Evolutionary conservation across 2,888 invertebrate genomes (phyloP).

Genomic region (Volucella inflata): DNA sequence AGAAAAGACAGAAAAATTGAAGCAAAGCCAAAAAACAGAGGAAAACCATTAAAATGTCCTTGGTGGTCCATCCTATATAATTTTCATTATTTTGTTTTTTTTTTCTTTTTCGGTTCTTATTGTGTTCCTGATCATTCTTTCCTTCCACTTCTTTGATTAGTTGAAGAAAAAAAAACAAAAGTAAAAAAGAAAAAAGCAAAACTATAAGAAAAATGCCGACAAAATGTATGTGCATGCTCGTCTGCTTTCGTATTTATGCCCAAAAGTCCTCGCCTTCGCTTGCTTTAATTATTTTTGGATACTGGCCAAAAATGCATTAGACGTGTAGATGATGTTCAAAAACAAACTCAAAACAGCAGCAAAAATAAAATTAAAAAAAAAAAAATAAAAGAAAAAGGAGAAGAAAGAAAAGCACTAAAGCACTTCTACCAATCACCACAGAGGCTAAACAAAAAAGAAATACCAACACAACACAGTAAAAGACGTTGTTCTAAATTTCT

Average conservation of each 20-base stretch:
- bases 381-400: constrained; percentile 15
- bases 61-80: constrained; percentile 57
- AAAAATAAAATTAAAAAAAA: neutral
- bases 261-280: constrained; percentile 27
- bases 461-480: constrained; percentile 6
- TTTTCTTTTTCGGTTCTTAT: constrained; percentile 25
- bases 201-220: too few relatives aligned
- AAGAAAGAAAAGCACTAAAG: constrained; percentile 19
- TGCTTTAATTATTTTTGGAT: constrained; percentile 60
- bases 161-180: constrained; percentile 3
- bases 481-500: constrained; percentile 27
- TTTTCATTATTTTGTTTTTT: constrained; percentile 33
- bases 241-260: constrained; percentile 13
- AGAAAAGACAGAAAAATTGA: constrained; percentile 9
- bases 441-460: constrained; percentile 34
- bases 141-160: constrained; percentile 53
- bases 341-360: too few relatives aligned
- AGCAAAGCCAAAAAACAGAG: constrained; percentile 8
- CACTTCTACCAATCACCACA: constrained; percentile 46
- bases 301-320: constrained; percentile 56
- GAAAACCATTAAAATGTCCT: constrained; percentile 51
- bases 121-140: constrained; percentile 55
- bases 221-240: constrained; percentile 38
- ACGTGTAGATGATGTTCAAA: constrained; percentile 56
- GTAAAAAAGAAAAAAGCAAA: too few relatives aligned